Conservation (phyloP, 2,797 vertebrate species). For the Pseudopleuronectes americanus region DNA sequence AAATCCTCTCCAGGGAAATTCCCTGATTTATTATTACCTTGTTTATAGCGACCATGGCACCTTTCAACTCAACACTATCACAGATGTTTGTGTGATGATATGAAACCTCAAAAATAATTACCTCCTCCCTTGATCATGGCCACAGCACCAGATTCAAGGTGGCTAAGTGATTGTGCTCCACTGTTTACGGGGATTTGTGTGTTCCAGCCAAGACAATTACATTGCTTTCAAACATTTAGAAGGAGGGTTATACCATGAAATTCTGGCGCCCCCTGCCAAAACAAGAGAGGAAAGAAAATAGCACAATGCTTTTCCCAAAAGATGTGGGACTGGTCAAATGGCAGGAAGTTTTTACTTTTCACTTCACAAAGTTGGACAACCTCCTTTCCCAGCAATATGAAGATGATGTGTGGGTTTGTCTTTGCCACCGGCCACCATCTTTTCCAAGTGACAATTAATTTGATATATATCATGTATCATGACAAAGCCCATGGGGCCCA, state of each 20-base stretch:
- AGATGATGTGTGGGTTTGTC: conserved; percentile 44
- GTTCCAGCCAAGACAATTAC: conserved; percentile 49
- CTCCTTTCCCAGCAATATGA: conserved; percentile 32
- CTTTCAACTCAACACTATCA: conserved; percentile 1
- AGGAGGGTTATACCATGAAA: conserved; percentile 32
- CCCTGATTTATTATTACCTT: conserved; percentile 11
- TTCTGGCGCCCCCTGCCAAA: conserved; percentile 29
- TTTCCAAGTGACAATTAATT: conserved; percentile 67
- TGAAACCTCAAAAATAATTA: conserved; percentile 2
- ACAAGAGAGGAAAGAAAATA: conserved; percentile 11
- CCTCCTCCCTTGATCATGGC: conserved; percentile 10
- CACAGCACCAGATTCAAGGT: not conserved
- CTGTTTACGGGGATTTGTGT: conserved; percentile 21
- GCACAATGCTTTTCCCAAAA: not conserved
- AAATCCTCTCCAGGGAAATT: not conserved
- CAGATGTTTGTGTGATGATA: conserved; percentile 30
- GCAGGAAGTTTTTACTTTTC: conserved; percentile 27
- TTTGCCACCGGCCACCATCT: conserved; percentile 23
- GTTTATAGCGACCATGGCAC: not conserved
- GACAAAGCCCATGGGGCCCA: conserved; percentile 66
- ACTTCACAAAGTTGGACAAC: conserved; percentile 25
- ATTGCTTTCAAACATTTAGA: conserved; percentile 31
- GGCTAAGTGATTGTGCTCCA: conserved; percentile 3
- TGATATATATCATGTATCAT: conserved; percentile 71
- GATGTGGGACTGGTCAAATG: conserved; percentile 12